phyloP scores from a whole-genome alignment of 64 coral and sea anemone genomes.

The Catalaphyllia jardinei region DNA sequence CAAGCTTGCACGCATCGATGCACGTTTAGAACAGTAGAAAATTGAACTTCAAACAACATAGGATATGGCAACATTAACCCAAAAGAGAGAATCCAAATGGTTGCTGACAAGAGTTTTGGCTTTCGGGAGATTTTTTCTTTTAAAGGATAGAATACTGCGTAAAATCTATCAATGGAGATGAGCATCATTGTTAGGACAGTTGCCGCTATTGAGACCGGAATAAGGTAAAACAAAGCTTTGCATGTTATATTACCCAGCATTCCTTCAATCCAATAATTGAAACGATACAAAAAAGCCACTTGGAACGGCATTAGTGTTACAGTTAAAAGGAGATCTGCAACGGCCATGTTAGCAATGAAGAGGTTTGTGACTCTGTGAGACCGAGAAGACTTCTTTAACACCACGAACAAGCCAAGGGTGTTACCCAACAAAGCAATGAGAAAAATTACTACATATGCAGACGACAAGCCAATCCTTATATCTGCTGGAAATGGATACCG shows the following conservation, averaged over 20 bases:
- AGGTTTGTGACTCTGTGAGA: conserved; percentile 37
- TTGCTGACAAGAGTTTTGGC: not conserved
- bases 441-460: not conserved
- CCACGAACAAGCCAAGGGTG: conserved; percentile 13
- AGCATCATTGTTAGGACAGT: conserved; percentile 44
- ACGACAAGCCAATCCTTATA: not conserved
- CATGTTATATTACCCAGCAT: conserved; percentile 43
- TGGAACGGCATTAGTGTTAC: conserved; percentile 32
- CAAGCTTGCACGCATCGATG: not conserved
- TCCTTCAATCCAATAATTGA: conserved; percentile 3
- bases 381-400: conserved; percentile 14
- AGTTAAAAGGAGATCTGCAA: conserved; percentile 16
- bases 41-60: not conserved
- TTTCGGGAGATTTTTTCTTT: conserved; percentile 41
- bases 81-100: conserved; percentile 56
- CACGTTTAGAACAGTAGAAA: not conserved
- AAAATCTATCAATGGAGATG: conserved; percentile 37
- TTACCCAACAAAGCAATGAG: not conserved
- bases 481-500: too few species aligned
- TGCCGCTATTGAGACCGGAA: conserved; percentile 38
- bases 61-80: conserved; percentile 30
- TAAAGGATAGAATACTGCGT: conserved; percentile 31
- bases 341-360: conserved; percentile 43
- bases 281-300: not conserved
- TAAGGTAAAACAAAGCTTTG: conserved; percentile 37